Evolutionary conservation across 35 echinoderm and acorn worm species (phyloP).

Genomic region (Ophiothrix spiculata): DNA sequence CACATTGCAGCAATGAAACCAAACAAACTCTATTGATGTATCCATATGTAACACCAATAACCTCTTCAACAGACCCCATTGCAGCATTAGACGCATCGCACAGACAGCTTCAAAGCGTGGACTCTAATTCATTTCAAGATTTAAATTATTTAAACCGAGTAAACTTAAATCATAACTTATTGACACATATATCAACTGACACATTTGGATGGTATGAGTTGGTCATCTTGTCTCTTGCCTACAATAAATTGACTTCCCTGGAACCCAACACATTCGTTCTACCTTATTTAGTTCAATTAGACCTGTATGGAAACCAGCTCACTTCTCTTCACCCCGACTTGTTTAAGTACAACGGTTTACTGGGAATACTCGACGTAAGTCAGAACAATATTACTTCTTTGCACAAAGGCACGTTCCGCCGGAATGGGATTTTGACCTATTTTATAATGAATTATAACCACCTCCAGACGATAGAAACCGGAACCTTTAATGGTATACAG

Average conservation of each 20-base stretch:
- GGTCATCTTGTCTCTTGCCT: neutral
- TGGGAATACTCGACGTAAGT: neutral
- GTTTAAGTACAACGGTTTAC: neutral
- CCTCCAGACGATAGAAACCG: neutral
- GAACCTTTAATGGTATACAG: neutral
- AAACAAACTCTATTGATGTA: neutral
- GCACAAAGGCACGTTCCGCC: neutral
- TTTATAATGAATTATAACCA: neutral
- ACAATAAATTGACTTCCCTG: neutral
- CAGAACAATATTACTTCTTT: neutral
- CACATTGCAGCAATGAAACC: neutral
- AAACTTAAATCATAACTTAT: neutral
- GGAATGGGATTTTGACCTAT: neutral
- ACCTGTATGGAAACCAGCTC: neutral
- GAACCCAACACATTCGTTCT: neutral
- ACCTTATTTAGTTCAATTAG: neutral
- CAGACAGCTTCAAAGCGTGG: neutral
- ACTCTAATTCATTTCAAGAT: neutral
- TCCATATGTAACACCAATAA: neutral
- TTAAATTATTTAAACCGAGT: neutral
- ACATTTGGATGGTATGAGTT: neutral
- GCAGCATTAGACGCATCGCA: neutral
- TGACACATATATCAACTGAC: neutral
- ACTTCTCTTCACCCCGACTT: neutral
- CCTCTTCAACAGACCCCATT: neutral